Conservation (phyloP, 2,113 vertebrate genomes). For the rat (Rattus norvegicus) region GRCr8 NC_086039.1:29964001-29964500, state of each 20-base stretch:
- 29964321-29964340: neutral
- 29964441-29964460: neutral
- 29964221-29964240: neutral
- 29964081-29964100: neutral
- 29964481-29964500: constrained; percentile 51
- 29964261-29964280: neutral
- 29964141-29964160: neutral
- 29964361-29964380: constrained; percentile 13
- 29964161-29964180: neutral
- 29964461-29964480: constrained; percentile 20
- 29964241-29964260: neutral
- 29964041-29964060: neutral
- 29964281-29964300: neutral
- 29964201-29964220: neutral
- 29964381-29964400: neutral
- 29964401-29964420: neutral
- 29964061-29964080: neutral
- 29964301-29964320: neutral
- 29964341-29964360: neutral
- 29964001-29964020: neutral
- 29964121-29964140: no score
- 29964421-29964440: neutral
- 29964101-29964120: neutral
- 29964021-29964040: neutral
- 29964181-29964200: neutral